These are phyloP conservation scores for Ailuropoda melanoleuca DNA, from an alignment of 2,113 vertebrate genomes.

Conservation along the genomic window DNA sequence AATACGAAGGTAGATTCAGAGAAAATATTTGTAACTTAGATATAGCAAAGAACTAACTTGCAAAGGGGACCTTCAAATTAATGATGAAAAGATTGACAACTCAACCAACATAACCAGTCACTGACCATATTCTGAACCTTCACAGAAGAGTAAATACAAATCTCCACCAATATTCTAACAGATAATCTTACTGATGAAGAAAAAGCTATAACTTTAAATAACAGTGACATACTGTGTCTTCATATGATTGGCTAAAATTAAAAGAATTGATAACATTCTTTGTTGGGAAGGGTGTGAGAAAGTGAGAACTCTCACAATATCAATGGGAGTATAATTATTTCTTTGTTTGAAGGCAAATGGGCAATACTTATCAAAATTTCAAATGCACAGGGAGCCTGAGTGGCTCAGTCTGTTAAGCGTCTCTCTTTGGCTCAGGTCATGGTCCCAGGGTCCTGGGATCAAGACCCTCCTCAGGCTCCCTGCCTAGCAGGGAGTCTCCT, in stretches of 20 bases:
- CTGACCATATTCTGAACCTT: background rate
- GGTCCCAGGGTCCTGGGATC: too few species aligned
- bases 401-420: too few species aligned
- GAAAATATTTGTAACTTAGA: background rate
- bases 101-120: background rate
- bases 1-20: background rate
- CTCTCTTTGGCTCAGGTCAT: too few species aligned
- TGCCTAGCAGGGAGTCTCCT: too few species aligned
- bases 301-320: background rate
- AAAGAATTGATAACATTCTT: background rate
- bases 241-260: background rate
- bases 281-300: background rate
- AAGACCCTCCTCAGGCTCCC: too few species aligned
- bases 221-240: background rate
- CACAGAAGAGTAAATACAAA: background rate
- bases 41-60: background rate
- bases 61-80: background rate
- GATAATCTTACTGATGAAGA: background rate
- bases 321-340: background rate
- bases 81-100: background rate
- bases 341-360: background rate
- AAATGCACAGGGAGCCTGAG: background rate
- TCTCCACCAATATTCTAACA: background rate
- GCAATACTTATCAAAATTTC: background rate
- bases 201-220: background rate